These are phyloP conservation scores for Tetragonisca angustula DNA, from an alignment of 2,888 invertebrate species.

Conservation along the genomic window DNA sequence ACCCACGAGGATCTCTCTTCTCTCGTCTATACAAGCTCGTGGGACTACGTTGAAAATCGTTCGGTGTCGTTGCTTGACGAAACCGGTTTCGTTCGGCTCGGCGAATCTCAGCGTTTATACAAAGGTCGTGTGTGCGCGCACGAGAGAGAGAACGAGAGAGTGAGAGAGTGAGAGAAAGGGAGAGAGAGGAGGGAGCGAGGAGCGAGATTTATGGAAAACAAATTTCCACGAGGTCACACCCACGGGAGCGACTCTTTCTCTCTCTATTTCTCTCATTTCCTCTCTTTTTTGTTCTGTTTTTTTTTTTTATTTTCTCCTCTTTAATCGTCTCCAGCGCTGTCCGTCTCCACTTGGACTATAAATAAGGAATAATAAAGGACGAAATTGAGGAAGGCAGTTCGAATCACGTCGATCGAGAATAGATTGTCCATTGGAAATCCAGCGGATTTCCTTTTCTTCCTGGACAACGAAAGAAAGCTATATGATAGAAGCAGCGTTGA, in stretches of 20 bases:
- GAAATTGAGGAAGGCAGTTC: constrained; percentile 27
- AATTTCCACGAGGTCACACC: constrained; percentile 79
- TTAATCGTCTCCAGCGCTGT: constrained; percentile 42
- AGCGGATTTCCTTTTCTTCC: constrained; percentile 1
- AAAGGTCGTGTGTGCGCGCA: constrained; percentile 77
- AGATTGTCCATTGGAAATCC: constrained; percentile 28
- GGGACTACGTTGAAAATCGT: constrained; percentile 72
- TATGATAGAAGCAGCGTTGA: background rate
- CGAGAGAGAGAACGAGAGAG: constrained; percentile 32
- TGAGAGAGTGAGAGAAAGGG: too few species aligned
- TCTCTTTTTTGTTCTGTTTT: background rate
- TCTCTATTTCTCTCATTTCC: constrained; percentile 21
- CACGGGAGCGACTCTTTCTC: constrained; percentile 69
- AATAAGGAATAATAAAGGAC: constrained; percentile 49
- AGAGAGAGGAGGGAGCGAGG: constrained; percentile 45
- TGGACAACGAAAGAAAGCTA: too few species aligned
- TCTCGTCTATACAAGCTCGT: constrained; percentile 47
- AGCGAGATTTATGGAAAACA: constrained; percentile 77
- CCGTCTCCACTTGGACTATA: constrained; percentile 56
- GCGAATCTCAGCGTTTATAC: constrained; percentile 78
- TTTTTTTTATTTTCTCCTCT: constrained; percentile 31
- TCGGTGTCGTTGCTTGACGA: constrained; percentile 74
- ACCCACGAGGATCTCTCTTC: constrained; percentile 63
- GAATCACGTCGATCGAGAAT: constrained; percentile 14
- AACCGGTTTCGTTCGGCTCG: constrained; percentile 82